A percentile compares a stretch with the other conserved stretches of the same genome.
Evolutionary conservation across 1,140 invertebrate genomes (phyloP).

Genomic region (Megalonaias nervosa): DNA sequence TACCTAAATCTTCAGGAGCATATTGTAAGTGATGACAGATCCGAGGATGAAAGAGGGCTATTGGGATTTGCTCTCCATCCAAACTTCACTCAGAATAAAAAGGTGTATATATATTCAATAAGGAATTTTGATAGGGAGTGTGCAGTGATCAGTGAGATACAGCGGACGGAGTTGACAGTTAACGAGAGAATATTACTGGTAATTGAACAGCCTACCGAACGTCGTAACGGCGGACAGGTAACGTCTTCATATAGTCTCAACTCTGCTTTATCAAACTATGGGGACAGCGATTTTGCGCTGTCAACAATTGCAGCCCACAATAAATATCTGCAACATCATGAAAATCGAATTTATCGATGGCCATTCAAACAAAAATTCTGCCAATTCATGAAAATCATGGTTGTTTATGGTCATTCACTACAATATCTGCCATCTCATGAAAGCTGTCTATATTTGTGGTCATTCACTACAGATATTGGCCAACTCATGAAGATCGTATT

Average conservation of each 20-base stretch:
- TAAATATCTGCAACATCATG: no score
- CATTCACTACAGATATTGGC: no score
- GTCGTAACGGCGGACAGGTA: constrained; percentile 32
- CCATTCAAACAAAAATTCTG: no score
- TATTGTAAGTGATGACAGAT: neutral
- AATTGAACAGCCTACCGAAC: constrained; percentile 19
- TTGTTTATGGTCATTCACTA: no score
- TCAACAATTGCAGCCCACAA: no score
- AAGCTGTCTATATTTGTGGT: no score
- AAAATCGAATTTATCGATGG: no score
- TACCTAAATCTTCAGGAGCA: constrained; percentile 13
- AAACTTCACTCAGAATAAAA: constrained; percentile 17
- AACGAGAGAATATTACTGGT: constrained; percentile 15
- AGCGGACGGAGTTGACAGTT: neutral
- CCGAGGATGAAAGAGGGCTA: constrained; percentile 15
- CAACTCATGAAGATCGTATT: no score
- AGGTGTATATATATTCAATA: constrained; percentile 23
- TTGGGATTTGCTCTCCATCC: constrained; percentile 31
- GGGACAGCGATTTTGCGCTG: no score
- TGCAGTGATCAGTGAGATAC: constrained; percentile 23
- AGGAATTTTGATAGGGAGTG: neutral
- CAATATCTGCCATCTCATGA: no score
- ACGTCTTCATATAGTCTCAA: neutral
- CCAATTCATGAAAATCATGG: no score
- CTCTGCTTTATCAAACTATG: no score